Evolutionary conservation across 2,797 vertebrate species (phyloP).

Genomic region (Oophaga sylvatica): DNA sequence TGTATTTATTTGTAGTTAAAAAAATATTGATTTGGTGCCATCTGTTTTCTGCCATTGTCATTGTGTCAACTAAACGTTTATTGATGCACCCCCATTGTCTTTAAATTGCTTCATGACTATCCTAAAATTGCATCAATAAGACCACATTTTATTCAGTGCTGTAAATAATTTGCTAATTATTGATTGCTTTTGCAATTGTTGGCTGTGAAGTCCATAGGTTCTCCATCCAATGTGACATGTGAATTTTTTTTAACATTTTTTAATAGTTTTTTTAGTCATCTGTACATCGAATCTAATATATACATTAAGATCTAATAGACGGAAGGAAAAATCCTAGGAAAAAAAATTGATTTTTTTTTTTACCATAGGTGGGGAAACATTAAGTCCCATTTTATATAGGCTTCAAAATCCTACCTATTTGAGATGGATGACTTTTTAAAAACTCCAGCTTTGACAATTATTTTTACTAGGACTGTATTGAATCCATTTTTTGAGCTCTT

Average conservation of each 20-base stretch:
- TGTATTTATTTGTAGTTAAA: constrained; percentile 58
- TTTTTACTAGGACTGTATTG: no score
- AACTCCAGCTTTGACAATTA: no score
- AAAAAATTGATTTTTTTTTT: no score
- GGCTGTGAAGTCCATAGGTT: background rate
- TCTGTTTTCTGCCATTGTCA: constrained; percentile 37
- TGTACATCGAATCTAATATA: no score
- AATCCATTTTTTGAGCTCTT: no score
- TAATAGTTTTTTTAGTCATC: background rate
- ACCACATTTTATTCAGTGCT: constrained; percentile 22
- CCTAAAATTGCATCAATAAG: constrained; percentile 54
- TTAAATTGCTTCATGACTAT: constrained; percentile 55
- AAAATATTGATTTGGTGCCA: constrained; percentile 37
- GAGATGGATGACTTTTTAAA: no score
- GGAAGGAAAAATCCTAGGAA: no score
- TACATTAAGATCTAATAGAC: no score
- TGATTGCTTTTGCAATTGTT: constrained; percentile 29
- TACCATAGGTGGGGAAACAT: no score
- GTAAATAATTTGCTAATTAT: constrained; percentile 49
- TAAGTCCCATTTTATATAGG: no score
- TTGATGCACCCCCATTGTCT: constrained; percentile 52
- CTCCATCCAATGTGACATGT: background rate
- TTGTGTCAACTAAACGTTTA: constrained; percentile 43
- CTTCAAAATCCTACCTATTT: no score
- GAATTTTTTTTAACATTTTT: background rate